Conservation (phyloP, 2,888 invertebrate species). For the Aproaerema taeniolella region DNA sequence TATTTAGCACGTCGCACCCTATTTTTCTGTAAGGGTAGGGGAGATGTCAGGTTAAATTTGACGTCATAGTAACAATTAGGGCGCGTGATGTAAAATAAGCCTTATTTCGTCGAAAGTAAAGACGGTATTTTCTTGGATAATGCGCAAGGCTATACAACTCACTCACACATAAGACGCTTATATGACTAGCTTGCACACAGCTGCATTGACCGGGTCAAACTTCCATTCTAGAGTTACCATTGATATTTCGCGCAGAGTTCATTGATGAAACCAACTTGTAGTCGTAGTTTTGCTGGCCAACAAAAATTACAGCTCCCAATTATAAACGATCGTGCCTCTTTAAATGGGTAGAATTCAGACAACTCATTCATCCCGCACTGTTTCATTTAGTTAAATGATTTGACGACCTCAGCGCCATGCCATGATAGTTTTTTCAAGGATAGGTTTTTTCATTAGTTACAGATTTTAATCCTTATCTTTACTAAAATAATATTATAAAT, state of each 20-base stretch:
- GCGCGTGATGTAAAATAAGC: constrained; percentile 19
- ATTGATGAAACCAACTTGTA: constrained; percentile 49
- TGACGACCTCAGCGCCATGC: no score
- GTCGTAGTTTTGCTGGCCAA: constrained; percentile 11
- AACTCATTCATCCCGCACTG: constrained; percentile 6
- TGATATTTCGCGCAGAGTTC: constrained; percentile 67
- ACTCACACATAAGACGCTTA: no score
- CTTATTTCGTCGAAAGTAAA: neutral
- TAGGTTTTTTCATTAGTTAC: no score
- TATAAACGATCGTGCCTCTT: constrained; percentile 4
- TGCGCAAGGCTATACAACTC: constrained; percentile 24
- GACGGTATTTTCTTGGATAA: constrained; percentile 22
- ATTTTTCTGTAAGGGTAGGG: no score
- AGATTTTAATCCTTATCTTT: no score
- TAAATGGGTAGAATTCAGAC: constrained; percentile 6
- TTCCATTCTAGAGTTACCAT: constrained; percentile 66
- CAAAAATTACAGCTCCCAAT: constrained; percentile 6
- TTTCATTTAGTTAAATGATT: no score
- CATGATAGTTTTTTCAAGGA: no score
- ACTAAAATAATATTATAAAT: no score
- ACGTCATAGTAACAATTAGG: constrained; percentile 24
- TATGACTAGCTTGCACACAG: no score
- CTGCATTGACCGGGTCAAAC: constrained; percentile 56
- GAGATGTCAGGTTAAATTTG: constrained; percentile 18
- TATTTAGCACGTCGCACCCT: no score